Percentiles rank a stretch among this genome's conserved stretches.
Conservation (phyloP, 2,797 vertebrate genomes). For the Amblyraja radiata region DNA sequence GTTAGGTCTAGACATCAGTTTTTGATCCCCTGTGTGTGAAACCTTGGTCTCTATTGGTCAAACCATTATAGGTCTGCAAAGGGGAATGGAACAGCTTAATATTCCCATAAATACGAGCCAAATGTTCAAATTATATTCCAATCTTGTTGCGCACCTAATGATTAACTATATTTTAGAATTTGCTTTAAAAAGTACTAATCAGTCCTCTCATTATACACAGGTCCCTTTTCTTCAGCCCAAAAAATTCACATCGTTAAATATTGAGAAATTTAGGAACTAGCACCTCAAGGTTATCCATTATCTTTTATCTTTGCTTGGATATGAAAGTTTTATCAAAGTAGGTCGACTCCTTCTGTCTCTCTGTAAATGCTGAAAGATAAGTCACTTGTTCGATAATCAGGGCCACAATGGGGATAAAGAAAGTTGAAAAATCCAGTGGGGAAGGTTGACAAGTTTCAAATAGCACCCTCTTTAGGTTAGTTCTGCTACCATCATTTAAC, state of each 20-base stretch:
- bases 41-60: neutral
- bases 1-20: slow-evolving; percentile 36
- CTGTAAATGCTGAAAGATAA: neutral
- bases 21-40: slow-evolving; percentile 32
- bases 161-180: neutral
- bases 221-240: neutral
- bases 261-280: neutral
- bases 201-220: neutral
- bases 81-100: neutral
- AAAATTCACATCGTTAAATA: neutral
- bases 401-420: neutral
- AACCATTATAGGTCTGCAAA: neutral
- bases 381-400: neutral
- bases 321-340: slow-evolving; percentile 19
- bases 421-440: neutral
- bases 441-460: neutral
- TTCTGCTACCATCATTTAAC: slow-evolving; percentile 15
- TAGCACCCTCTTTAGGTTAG: slow-evolving; percentile 21
- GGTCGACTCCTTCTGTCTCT: neutral
- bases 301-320: neutral
- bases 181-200: neutral
- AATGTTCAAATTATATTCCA: neutral
- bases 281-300: neutral
- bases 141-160: neutral
- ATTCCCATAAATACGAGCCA: neutral